phyloP scores from a whole-genome alignment of 1,140 invertebrate species.

The Apis dorsata region DNA sequence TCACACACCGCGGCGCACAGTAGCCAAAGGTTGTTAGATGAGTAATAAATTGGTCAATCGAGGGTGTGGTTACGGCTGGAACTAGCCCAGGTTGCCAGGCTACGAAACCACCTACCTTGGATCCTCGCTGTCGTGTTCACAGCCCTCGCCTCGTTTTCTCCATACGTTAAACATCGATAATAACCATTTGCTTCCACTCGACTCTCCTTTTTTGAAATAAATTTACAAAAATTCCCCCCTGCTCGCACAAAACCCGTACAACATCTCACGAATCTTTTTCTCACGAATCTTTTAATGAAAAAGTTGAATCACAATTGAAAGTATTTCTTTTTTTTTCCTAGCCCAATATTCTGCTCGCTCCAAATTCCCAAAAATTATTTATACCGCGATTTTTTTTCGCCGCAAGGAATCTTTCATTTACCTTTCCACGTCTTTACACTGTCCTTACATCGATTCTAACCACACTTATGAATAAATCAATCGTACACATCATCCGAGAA shows the following conservation, averaged over 20 bases:
- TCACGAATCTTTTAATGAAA: too few relatives aligned
- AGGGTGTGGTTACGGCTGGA: conserved; percentile 74
- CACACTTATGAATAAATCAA: background rate
- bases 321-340: too few relatives aligned
- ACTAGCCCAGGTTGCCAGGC: conserved; percentile 73
- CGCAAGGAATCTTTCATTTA: background rate
- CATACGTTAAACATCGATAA: background rate
- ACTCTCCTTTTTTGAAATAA: background rate
- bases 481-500: background rate
- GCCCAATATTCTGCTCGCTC: too few relatives aligned
- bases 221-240: background rate
- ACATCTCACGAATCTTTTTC: too few relatives aligned
- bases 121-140: conserved; percentile 55
- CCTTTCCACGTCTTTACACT: background rate
- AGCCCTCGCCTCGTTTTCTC: conserved; percentile 18
- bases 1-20: conserved; percentile 26
- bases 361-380: too few relatives aligned
- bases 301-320: too few relatives aligned
- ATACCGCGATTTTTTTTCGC: too few relatives aligned
- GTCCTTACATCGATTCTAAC: background rate
- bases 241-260: too few relatives aligned
- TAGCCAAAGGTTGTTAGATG: conserved; percentile 66
- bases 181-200: too few relatives aligned
- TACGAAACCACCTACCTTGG: conserved; percentile 71
- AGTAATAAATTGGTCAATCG: conserved; percentile 75